phyloP scores from a whole-genome alignment of 2,797 vertebrate genomes.

The Margarornis squamiger region DNA sequence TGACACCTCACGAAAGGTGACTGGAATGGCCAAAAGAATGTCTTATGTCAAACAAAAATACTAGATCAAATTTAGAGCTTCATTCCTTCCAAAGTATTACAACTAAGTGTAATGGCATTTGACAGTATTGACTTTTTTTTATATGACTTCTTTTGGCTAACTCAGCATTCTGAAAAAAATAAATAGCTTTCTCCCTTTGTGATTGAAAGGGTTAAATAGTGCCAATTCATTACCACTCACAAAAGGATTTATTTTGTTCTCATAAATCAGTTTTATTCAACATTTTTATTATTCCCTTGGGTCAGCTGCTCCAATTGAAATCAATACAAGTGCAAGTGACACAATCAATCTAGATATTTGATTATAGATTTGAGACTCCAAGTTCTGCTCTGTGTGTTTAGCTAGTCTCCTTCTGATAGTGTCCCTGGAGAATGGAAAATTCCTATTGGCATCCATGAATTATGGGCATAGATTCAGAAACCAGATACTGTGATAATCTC shows the following conservation, averaged over 20 bases:
- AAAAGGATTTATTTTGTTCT: slow-evolving; percentile 82
- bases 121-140: slow-evolving; percentile 69
- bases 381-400: slow-evolving; percentile 60
- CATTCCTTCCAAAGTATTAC: slow-evolving; percentile 49
- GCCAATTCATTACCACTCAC: slow-evolving; percentile 78
- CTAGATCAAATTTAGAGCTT: slow-evolving; percentile 63
- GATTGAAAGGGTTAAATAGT: slow-evolving; percentile 80
- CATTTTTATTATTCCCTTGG: slow-evolving; percentile 81
- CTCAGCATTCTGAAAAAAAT: slow-evolving; percentile 74
- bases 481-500: slow-evolving; percentile 70
- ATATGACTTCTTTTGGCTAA: slow-evolving; percentile 63
- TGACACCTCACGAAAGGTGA: slow-evolving; percentile 15
- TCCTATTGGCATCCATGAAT: slow-evolving; percentile 74
- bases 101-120: slow-evolving; percentile 54
- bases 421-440: slow-evolving; percentile 69
- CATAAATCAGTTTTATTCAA: slow-evolving; percentile 82
- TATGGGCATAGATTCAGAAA: slow-evolving; percentile 72
- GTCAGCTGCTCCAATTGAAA: slow-evolving; percentile 81
- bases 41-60: slow-evolving; percentile 42
- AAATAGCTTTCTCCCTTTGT: slow-evolving; percentile 71
- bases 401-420: slow-evolving; percentile 70
- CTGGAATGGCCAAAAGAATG: slow-evolving; percentile 43
- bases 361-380: slow-evolving; percentile 80
- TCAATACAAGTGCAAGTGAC: slow-evolving; percentile 84
- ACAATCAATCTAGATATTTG: slow-evolving; percentile 87